These are phyloP conservation scores for Vanessa tameamea DNA, from an alignment of 1,140 invertebrate genomes.

Conservation along the genomic window DNA sequence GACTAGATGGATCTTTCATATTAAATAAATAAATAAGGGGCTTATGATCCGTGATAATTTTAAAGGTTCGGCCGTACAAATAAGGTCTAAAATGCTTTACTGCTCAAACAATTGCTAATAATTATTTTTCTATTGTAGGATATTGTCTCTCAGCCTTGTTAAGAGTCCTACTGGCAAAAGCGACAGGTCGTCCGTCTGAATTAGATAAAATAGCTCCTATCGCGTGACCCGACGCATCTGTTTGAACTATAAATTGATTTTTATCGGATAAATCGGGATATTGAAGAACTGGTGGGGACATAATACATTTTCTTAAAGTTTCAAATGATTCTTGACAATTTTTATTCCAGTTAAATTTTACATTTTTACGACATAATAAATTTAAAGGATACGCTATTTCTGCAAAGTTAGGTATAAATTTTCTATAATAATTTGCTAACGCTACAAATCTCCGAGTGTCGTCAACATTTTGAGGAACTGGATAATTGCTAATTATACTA, in stretches of 20 bases:
- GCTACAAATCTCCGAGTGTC: conserved; percentile 13
- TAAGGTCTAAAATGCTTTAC: conserved; percentile 72
- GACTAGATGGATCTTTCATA: too few species aligned
- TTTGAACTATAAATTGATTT: too few species aligned
- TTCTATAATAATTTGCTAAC: conserved; percentile 22
- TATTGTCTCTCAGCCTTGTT: conserved; percentile 71
- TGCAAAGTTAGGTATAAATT: conserved; percentile 29
- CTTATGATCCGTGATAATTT: conserved; percentile 54
- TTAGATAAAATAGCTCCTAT: too few species aligned
- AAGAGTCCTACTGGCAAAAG: conserved; percentile 54
- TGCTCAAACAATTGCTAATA: conserved; percentile 54
- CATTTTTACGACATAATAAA: conserved; percentile 22
- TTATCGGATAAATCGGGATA: too few species aligned
- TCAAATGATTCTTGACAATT: conserved; percentile 25
- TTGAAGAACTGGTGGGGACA: conserved; percentile 11
- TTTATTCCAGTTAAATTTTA: conserved; percentile 21
- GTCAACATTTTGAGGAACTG: conserved; percentile 20
- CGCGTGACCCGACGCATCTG: too few species aligned
- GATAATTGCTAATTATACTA: conserved; percentile 12
- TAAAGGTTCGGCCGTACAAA: conserved; percentile 59
- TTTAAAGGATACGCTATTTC: conserved; percentile 24
- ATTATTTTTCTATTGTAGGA: conserved; percentile 74
- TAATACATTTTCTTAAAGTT: conserved; percentile 35
- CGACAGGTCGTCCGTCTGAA: too few species aligned
- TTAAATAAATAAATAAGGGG: too few species aligned